phyloP scores from a whole-genome alignment of 2,797 vertebrate species.

The Acomys russatus region DNA sequence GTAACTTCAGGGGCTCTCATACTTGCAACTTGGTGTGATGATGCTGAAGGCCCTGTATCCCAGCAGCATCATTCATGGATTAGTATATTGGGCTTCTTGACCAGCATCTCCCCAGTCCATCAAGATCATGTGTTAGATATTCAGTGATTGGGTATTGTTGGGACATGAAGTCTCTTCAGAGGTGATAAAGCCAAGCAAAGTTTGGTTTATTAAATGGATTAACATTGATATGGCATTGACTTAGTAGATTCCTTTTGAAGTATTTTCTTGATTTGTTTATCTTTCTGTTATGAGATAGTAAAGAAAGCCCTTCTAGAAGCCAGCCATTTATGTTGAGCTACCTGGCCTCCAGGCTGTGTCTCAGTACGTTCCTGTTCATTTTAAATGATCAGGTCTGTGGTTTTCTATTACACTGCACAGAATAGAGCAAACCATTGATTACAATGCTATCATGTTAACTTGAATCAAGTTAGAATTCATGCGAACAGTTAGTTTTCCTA shows the following conservation, averaged over 20 bases:
- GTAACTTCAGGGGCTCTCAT: not conserved
- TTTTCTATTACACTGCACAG: not conserved
- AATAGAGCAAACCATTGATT: not conserved
- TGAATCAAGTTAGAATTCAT: constrained; percentile 53
- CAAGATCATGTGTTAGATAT: not conserved
- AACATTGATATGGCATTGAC: not conserved
- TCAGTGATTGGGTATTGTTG: not conserved
- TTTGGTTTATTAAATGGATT: not conserved
- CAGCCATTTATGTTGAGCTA: not conserved
- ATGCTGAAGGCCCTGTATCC: not conserved
- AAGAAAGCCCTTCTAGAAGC: not conserved
- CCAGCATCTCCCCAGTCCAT: not conserved
- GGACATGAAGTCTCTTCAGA: not conserved
- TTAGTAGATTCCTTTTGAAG: not conserved
- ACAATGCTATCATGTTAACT: constrained; percentile 32
- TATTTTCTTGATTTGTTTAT: not conserved
- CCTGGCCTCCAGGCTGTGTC: not conserved
- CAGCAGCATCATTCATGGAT: not conserved
- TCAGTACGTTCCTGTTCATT: not conserved
- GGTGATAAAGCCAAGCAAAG: not conserved
- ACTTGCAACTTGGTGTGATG: not conserved
- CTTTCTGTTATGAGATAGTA: not conserved
- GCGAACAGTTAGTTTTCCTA: constrained; percentile 11
- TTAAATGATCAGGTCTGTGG: not conserved
- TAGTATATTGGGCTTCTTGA: not conserved